These are phyloP conservation scores for Malurus melanocephalus DNA, from an alignment of 2,113 vertebrate species.

Conservation along the genomic window DNA sequence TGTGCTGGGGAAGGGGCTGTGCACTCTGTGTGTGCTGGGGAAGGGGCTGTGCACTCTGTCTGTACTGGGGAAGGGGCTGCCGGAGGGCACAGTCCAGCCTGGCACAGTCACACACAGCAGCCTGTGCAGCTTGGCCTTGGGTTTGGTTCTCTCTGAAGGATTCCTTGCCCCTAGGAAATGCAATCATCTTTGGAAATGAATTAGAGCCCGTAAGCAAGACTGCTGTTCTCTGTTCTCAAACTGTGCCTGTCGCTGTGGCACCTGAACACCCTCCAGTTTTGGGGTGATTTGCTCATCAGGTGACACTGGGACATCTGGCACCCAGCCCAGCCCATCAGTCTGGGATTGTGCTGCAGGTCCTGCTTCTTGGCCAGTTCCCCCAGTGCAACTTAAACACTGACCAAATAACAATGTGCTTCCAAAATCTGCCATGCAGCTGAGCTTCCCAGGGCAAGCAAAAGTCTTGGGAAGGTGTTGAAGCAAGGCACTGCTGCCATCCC, in stretches of 20 bases:
- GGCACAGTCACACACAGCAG: rapidly evolving
- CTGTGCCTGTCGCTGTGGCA: neutral
- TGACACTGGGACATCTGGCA: neutral
- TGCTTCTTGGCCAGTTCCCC: neutral
- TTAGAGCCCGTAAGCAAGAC: neutral
- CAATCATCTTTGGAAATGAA: neutral
- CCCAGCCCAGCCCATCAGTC: neutral
- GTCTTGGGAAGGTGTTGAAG: neutral
- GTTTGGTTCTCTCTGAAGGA: neutral
- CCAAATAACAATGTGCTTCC: neutral
- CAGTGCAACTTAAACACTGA: neutral
- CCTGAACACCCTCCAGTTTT: neutral
- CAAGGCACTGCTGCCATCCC: rapidly evolving
- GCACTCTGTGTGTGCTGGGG: too few species aligned
- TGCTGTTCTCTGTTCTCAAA: neutral
- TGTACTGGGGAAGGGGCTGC: neutral
- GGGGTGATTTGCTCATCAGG: neutral
- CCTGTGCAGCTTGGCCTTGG: rapidly evolving
- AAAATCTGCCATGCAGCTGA: neutral
- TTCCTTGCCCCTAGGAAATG: neutral
- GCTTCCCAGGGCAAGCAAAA: neutral
- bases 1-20: too few species aligned
- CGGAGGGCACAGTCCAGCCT: neutral
- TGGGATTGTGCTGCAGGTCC: neutral
- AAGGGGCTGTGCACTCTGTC: neutral